Base-by-base conservation (phyloP, 1,140 invertebrate species). In the Cydia splendana region DNA sequence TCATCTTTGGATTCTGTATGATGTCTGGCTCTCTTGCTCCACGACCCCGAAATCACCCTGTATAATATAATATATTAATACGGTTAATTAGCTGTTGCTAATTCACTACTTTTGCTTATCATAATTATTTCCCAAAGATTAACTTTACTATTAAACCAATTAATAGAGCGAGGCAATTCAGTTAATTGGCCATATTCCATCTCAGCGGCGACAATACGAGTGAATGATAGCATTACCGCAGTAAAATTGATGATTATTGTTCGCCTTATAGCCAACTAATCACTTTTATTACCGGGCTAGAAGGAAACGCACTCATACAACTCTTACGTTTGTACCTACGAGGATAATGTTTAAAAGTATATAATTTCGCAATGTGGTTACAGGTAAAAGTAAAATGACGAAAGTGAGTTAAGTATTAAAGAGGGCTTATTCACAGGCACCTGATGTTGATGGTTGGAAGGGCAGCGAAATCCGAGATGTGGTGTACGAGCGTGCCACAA, bases 401-500 rank as follows among this genome's bases (percentile, higher is more conserved):
- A 62, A 20, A 20, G 53, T 7, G 18, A 57, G n/a, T 20, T 57
- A 57, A 20, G n/a, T 20, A 9, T 71, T 18, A 71, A 71, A 38
- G 13, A 71, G 67, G 15, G n/a, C 65, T 15, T 38, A 69, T 34
- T 65, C 65, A 71, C 15, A 24, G 2, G 34, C 67, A 71, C 67
- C 30, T 71, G n/a, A 71, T 34, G 34, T 45, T 71, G 38, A 13
- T 38, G 15, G n/a, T 38, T 71, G 67, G 2, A 71, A 71, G 30
- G 67, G 15, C 34, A 42, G 65, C 76, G 84, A 88, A 90, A 92
- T 90, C 88, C 80, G 88, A 91, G 86, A 87, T 82, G 82, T 82
- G 80, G 77, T 20, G 74, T 80, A 78, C 80, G 83, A 85, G 89
- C 91, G 91, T 92, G 91, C 86, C 81, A 81, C 88, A 89, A 91